Conservation (phyloP, 2,113 vertebrate species). For the Mesocricetus auratus region DNA sequence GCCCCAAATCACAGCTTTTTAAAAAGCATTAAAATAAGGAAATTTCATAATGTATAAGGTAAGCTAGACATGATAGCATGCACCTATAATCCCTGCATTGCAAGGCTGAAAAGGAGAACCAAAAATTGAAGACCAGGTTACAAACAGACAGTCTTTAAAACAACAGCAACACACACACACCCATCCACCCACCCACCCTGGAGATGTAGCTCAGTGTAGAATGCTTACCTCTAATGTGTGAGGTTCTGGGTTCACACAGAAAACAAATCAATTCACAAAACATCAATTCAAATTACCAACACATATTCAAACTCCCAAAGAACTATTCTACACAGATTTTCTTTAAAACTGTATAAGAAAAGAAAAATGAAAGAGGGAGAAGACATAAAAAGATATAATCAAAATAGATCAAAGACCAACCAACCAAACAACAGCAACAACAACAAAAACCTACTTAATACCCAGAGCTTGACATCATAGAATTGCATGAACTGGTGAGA, state of each 20-base stretch:
- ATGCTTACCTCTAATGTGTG: background rate
- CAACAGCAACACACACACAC: background rate
- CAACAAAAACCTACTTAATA: background rate
- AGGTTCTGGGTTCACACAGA: background rate
- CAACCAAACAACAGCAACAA: background rate
- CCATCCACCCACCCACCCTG: too few species aligned
- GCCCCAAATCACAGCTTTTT: background rate
- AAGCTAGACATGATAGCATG: background rate
- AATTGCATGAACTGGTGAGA: background rate
- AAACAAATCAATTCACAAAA: background rate
- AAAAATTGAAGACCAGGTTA: background rate
- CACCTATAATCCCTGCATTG: background rate
- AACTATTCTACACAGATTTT: background rate
- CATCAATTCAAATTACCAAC: background rate
- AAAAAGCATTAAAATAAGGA: constrained; percentile 5
- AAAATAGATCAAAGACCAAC: background rate
- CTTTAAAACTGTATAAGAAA: background rate
- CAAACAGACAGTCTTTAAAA: background rate
- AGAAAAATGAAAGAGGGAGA: background rate
- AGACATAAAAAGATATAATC: background rate
- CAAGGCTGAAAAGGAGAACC: background rate
- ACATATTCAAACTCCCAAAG: background rate
- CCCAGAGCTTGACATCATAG: background rate
- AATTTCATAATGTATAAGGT: background rate
- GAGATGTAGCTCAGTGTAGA: background rate